A percentile compares a stretch with the other conserved stretches of the same genome.
Conservation (phyloP, 2,888 invertebrate genomes). For the Druceiella hillmani region DNA sequence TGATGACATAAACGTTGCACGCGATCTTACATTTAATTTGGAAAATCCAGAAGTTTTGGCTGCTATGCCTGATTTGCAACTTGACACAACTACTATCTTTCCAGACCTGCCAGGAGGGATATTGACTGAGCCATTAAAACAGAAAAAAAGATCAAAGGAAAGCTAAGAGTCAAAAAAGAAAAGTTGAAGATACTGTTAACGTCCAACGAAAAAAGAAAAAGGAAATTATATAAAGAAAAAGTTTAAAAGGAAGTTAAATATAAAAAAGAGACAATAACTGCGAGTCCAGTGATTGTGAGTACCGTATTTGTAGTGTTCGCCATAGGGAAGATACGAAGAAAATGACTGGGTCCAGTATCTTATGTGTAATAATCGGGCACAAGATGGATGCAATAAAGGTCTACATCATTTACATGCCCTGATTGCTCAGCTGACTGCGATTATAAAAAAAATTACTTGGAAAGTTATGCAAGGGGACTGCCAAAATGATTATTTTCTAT, state of each 20-base stretch:
- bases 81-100: conserved; percentile 4
- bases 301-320: conserved; percentile 4
- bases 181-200: too few species aligned
- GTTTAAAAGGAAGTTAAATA: too few species aligned
- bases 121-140: conserved; percentile 6
- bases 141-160: too few species aligned
- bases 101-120: conserved; percentile 4
- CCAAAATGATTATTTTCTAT: too few species aligned
- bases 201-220: too few species aligned
- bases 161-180: too few species aligned
- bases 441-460: too few species aligned
- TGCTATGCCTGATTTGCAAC: conserved; percentile 5
- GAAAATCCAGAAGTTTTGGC: conserved; percentile 7
- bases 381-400: conserved; percentile 6
- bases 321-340: conserved; percentile 3
- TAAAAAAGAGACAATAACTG: too few species aligned
- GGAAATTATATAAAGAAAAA: too few species aligned
- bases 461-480: too few species aligned
- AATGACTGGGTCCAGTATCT: conserved; percentile 8
- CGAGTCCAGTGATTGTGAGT: conserved; percentile 8
- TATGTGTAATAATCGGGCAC: conserved; percentile 5
- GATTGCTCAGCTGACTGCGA: conserved; percentile 5
- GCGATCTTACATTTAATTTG: too few species aligned
- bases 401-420: conserved; percentile 6
- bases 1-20: background rate